These are phyloP conservation scores for Sorex araneus DNA, from an alignment of 2,113 vertebrate species.

Conservation along the genomic window DNA sequence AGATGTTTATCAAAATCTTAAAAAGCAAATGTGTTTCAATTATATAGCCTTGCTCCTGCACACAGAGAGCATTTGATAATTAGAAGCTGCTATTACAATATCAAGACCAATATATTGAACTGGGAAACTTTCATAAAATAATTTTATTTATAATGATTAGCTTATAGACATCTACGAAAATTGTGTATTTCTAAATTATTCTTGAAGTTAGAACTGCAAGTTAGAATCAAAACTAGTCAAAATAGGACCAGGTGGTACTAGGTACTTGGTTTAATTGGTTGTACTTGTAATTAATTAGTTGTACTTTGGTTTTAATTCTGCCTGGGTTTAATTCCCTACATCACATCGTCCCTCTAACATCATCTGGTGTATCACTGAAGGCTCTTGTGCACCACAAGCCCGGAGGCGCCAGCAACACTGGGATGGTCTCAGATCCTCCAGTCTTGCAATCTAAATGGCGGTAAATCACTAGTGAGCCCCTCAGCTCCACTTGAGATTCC, in stretches of 20 bases:
- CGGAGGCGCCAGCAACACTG: no score
- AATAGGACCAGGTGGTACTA: not conserved
- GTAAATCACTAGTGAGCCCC: no score
- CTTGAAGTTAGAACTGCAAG: not conserved
- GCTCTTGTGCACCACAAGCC: no score
- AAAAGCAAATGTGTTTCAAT: not conserved
- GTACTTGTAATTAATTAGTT: no score
- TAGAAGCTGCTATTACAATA: not conserved
- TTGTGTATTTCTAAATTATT: not conserved
- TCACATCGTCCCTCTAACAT: no score
- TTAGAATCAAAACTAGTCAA: not conserved
- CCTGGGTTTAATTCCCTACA: no score
- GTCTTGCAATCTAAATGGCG: no score
- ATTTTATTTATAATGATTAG: not conserved
- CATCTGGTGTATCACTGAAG: no score
- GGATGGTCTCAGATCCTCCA: no score
- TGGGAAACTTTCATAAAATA: not conserved
- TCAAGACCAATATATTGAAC: not conserved
- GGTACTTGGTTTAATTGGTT: no score
- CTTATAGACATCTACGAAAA: not conserved
- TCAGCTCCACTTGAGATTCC: no score
- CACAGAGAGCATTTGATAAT: conserved; percentile 26
- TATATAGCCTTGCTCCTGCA: not conserved
- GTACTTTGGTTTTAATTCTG: no score
- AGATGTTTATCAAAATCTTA: not conserved